Evolutionary conservation across 2,113 vertebrate species (phyloP), one percentile per base, ranked within the genome.

Genomic region (Amia ocellicauda): DNA sequence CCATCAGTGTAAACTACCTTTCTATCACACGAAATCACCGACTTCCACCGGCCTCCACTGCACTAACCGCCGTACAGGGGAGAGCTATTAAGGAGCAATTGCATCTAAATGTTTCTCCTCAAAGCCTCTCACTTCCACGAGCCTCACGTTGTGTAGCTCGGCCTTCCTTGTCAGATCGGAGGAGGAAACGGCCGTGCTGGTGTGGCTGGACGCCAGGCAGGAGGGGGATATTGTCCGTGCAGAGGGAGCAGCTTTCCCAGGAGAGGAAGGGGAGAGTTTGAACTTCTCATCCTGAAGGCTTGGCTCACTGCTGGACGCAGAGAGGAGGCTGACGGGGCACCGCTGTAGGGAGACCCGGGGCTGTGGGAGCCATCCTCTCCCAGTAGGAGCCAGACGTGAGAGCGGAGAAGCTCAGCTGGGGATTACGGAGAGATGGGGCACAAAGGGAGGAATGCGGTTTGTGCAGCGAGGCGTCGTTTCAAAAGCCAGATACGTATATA

Each of bases 101-200:
- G 56, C 29, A 17, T 20, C 10, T 9, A 13, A 41, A n/a, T 47
- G 8, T 47, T 17, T 17, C 4, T 47, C 14, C n/a, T n/a, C 14
- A 8, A 47, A 47, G 8, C 19, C 7, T 23, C 22, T 58, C 29
- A 41, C 19, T 42, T 22, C 8, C 7, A 7, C 11, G 3, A 7
- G n/a, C 19, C 1, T 22, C 29, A 31, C 36, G 22, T 41, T 41
- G 19, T 57, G 28, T 24, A n/a, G 27, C 9, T 54, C 26, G 8
- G 16, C 52, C 23, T 54, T 58, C 20, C 29, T 42, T 41, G 31
- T 41, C 56, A 31, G 56, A 58, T 58, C 41, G 56, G 56, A 58
- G 41, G 53, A 55, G 31, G 22, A 58, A 22, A 16, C 22, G n/a
- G 40, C 13, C 19, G 19, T 41, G 56, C 20, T 41, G 36, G 2